These are phyloP conservation scores for Octomys mimax DNA, from an alignment of 2,797 vertebrate genomes.

Conservation along the genomic window DNA sequence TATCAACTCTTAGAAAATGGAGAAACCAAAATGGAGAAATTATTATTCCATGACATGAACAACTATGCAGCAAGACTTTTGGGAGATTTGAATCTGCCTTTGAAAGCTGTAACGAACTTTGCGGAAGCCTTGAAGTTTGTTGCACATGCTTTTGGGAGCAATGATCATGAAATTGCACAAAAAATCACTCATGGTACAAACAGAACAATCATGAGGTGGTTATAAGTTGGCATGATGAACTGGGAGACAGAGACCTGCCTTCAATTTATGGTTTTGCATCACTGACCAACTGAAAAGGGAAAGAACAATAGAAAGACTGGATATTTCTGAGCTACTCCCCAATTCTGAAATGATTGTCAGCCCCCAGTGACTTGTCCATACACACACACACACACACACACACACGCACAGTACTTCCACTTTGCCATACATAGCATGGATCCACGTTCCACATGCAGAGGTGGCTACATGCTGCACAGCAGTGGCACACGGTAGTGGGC, in stretches of 20 bases:
- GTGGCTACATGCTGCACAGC: slow-evolving; percentile 92
- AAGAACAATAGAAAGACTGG: slow-evolving; percentile 93
- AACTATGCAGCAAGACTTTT: slow-evolving; percentile 96
- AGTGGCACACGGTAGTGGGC: slow-evolving; percentile 92
- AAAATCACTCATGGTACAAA: slow-evolving; percentile 95
- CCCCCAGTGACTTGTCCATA: slow-evolving; percentile 90
- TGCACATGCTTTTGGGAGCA: slow-evolving; percentile 95
- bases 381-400: no score
- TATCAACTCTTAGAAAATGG: slow-evolving; percentile 96
- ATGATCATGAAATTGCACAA: slow-evolving; percentile 94
- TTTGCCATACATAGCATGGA: slow-evolving; percentile 93
- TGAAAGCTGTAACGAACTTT: slow-evolving; percentile 95
- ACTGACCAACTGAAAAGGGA: slow-evolving; percentile 97
- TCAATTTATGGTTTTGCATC: slow-evolving; percentile 96
- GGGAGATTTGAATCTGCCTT: slow-evolving; percentile 95
- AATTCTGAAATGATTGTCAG: slow-evolving; percentile 93
- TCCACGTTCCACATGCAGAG: slow-evolving; percentile 96
- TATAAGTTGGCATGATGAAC: slow-evolving; percentile 96
- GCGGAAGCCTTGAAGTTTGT: slow-evolving; percentile 95
- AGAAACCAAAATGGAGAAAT: slow-evolving; percentile 97
- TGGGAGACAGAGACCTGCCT: slow-evolving; percentile 96
- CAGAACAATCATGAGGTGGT: slow-evolving; percentile 88
- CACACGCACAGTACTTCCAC: slow-evolving; percentile 91
- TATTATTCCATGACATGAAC: slow-evolving; percentile 96
- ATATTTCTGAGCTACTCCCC: slow-evolving; percentile 93